A percentile compares a stretch with the other conserved stretches of the same genome.
Conservation (phyloP, 2,797 vertebrate species). For the Limnodromus scolopaceus region DNA sequence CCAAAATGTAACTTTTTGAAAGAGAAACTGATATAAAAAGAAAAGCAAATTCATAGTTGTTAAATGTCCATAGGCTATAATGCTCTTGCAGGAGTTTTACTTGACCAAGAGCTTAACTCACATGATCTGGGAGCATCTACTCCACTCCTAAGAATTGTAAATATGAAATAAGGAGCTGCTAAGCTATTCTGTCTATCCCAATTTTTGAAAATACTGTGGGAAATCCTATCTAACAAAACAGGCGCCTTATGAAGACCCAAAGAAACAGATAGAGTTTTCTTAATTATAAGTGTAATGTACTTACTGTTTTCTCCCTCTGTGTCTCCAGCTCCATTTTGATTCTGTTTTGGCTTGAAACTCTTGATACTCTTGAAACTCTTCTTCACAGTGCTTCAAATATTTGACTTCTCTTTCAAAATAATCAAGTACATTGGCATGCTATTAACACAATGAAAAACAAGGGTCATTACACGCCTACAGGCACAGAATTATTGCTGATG, state of each 20-base stretch:
- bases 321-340: conserved; percentile 64
- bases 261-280: neutral
- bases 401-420: conserved; percentile 88
- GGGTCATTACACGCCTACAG: neutral
- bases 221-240: neutral
- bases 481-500: neutral
- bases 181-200: neutral
- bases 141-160: neutral
- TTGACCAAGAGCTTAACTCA: neutral
- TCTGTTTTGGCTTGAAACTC: conserved; percentile 72
- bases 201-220: neutral
- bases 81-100: neutral
- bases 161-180: neutral
- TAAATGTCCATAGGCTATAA: neutral
- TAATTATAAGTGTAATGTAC: conserved; percentile 62
- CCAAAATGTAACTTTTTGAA: neutral
- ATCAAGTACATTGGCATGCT: conserved; percentile 78
- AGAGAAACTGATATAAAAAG: neutral
- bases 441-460: conserved; percentile 10
- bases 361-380: conserved; percentile 49
- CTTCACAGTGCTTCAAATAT: conserved; percentile 77
- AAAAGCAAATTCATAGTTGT: neutral
- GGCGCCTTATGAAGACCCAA: neutral
- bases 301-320: conserved; percentile 72
- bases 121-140: neutral